phyloP scores from a whole-genome alignment of 2,113 vertebrate genomes.

The Stomatorhinus ivindoensis region DNA sequence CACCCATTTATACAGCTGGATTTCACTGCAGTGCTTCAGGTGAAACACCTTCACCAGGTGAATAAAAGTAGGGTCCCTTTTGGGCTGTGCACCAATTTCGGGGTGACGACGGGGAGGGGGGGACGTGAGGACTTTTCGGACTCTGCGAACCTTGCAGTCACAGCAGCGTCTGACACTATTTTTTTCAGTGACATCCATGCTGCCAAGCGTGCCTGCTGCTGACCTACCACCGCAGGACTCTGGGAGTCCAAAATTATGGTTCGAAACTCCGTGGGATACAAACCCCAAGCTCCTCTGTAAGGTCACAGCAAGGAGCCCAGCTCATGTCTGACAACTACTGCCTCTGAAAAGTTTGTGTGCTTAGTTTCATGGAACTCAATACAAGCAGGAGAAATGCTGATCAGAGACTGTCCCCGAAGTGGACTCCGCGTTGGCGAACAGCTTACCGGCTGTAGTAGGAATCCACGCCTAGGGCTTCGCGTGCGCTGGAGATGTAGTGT shows the following conservation, averaged over 20 bases:
- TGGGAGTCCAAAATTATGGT: not conserved
- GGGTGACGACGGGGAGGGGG: not conserved
- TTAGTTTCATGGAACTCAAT: not conserved
- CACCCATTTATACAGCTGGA: not conserved
- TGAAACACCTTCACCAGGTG: not conserved
- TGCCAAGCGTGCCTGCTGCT: not conserved
- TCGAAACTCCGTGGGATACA: not conserved
- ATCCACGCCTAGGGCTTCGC: conserved; percentile 84
- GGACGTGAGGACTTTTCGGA: not conserved
- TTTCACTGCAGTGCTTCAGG: not conserved
- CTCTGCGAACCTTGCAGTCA: not conserved
- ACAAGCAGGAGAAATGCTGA: not conserved
- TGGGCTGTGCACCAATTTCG: not conserved
- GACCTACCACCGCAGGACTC: not conserved
- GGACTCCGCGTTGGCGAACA: conserved; percentile 63
- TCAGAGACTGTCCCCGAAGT: not conserved
- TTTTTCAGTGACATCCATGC: not conserved
- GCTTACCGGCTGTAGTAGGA: conserved; percentile 81
- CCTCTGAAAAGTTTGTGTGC: not conserved
- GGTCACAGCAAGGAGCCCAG: not conserved
- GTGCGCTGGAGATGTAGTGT: conserved; percentile 73
- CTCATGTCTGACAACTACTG: not conserved
- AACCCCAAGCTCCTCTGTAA: not conserved
- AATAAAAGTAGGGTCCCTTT: not conserved
- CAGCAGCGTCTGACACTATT: not conserved